Percentiles rank a stretch among this genome's conserved stretches.
phyloP scores from a whole-genome alignment of 2,113 vertebrate species.

The Tragelaphus strepsiceros region DNA sequence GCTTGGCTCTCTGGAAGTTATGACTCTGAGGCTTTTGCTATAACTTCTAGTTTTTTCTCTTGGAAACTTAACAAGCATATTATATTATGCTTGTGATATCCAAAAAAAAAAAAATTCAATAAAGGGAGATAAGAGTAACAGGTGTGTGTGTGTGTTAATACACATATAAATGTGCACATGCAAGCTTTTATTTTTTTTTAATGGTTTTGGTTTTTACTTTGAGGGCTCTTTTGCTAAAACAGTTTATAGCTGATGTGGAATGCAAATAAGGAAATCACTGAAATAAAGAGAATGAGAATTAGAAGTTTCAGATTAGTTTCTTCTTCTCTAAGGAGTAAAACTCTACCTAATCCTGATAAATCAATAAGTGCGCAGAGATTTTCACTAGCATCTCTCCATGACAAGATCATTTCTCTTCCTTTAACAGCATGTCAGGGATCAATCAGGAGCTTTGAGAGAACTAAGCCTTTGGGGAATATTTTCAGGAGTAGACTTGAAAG shows the following conservation, averaged over 20 bases:
- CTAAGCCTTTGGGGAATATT: neutral
- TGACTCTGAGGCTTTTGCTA: neutral
- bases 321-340: neutral
- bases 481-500: neutral
- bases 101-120: neutral
- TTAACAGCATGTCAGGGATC: neutral
- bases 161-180: neutral
- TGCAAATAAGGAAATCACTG: neutral
- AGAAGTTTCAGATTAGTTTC: neutral
- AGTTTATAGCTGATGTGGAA: neutral
- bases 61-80: neutral
- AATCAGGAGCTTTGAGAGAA: neutral
- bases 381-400: neutral
- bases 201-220: neutral
- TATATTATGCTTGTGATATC: neutral
- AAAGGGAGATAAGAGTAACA: neutral
- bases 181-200: neutral
- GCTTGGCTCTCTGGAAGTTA: neutral
- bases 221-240: neutral
- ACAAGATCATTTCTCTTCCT: conserved; percentile 28
- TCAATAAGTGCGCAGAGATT: neutral
- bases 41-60: neutral
- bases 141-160: too few relatives aligned
- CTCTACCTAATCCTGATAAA: neutral
- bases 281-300: neutral